Conservation (phyloP, 2,113 vertebrate species). For the Xiphorhynchus elegans region DNA sequence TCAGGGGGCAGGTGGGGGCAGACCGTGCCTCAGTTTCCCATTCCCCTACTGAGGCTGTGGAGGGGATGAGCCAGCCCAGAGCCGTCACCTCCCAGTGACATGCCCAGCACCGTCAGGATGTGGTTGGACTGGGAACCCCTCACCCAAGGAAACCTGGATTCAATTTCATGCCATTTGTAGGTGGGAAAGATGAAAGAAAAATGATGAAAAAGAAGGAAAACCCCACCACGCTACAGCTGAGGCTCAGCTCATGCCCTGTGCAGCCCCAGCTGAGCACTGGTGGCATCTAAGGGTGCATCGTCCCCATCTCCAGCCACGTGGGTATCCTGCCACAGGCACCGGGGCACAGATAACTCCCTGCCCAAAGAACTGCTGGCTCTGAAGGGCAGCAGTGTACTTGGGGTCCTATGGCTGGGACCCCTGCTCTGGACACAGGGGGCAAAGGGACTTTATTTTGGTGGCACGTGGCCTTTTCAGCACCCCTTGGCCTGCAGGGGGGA, state of each 20-base stretch:
- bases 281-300: background rate
- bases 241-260: rapidly evolving
- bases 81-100: rapidly evolving
- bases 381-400: background rate
- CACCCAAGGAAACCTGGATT: background rate
- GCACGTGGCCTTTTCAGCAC: background rate
- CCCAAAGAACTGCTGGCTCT: rapidly evolving
- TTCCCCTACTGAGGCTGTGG: background rate
- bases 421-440: background rate
- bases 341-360: background rate
- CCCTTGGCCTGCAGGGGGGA: background rate
- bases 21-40: background rate
- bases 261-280: rapidly evolving
- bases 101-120: rapidly evolving
- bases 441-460: background rate
- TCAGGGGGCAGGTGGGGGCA: background rate
- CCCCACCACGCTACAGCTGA: background rate
- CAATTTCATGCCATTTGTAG: background rate
- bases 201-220: background rate
- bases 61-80: background rate
- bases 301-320: background rate
- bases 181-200: background rate
- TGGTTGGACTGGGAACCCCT: background rate
- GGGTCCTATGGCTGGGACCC: background rate
- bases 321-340: rapidly evolving